These are phyloP conservation scores for Nothobranchius kuhntae DNA, from an alignment of 2,113 vertebrate species.

Conservation along the genomic window DNA sequence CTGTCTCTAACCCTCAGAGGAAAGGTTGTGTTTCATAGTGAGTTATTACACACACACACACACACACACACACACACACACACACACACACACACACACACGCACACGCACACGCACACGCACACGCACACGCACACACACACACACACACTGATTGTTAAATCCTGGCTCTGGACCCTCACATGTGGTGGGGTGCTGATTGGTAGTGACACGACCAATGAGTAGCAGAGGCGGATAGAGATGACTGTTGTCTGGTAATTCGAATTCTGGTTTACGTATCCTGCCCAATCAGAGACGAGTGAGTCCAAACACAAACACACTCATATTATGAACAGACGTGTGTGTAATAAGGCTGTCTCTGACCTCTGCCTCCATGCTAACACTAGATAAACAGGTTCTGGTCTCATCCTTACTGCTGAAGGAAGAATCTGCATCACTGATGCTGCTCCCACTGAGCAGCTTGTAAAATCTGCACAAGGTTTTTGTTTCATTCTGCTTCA, in stretches of 20 bases:
- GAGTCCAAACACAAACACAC: slow-evolving; percentile 16
- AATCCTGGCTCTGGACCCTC: slow-evolving; percentile 72
- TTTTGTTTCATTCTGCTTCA: background rate
- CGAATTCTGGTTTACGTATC: slow-evolving; percentile 49
- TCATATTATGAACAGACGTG: background rate
- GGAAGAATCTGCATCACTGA: background rate
- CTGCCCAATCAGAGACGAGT: slow-evolving; percentile 19
- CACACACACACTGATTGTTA: slow-evolving; percentile 41
- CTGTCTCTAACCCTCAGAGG: slow-evolving; percentile 21
- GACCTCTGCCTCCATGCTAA: background rate
- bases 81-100: too few species aligned
- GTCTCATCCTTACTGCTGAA: too few species aligned
- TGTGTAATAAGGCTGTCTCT: background rate
- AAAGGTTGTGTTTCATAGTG: slow-evolving; percentile 15
- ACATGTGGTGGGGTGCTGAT: slow-evolving; percentile 61
- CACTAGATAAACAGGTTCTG: too few species aligned
- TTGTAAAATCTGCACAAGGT: background rate
- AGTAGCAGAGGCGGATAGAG: slow-evolving; percentile 62
- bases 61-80: background rate
- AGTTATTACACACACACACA: slow-evolving; percentile 47
- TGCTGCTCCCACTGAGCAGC: background rate
- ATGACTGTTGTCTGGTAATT: slow-evolving; percentile 58
- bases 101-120: background rate
- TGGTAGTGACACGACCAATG: slow-evolving; percentile 44
- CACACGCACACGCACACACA: too few species aligned